Conservation (phyloP, 23 tunicate species). For the Clavelina lepadiformis region DNA sequence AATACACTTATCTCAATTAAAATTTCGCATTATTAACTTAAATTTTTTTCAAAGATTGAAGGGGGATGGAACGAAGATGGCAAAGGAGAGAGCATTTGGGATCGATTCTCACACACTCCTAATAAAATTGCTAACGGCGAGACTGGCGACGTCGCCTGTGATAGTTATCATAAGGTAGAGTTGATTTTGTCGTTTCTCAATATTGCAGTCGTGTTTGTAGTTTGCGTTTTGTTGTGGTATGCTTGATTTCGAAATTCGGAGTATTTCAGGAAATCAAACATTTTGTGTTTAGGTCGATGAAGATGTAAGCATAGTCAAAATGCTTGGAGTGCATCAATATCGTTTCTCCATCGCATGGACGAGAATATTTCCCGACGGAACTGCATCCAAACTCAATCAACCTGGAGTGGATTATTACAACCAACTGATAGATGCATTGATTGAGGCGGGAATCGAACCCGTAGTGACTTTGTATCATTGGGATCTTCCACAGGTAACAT, state of each 20-base stretch:
- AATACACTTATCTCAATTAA: too few relatives aligned
- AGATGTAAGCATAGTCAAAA: constrained; percentile 48
- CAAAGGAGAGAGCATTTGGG: constrained; percentile 50
- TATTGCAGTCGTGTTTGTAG: too few relatives aligned
- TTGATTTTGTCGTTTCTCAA: too few relatives aligned
- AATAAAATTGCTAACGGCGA: constrained; percentile 26
- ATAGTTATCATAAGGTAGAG: constrained; percentile 54
- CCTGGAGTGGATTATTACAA: constrained; percentile 62
- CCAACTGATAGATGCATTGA: constrained; percentile 34
- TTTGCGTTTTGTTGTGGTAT: too few relatives aligned
- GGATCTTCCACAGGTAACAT: constrained; percentile 56
- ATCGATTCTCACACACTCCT: constrained; percentile 23
- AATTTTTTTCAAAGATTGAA: constrained; percentile 46
- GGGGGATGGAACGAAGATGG: constrained; percentile 75
- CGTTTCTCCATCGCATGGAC: constrained; percentile 66
- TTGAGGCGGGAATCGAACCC: constrained; percentile 56
- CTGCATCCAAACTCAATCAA: constrained; percentile 16
- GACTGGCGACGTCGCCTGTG: constrained; percentile 66
- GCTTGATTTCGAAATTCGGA: too few relatives aligned
- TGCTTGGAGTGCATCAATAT: constrained; percentile 50
- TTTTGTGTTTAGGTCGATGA: constrained; percentile 60
- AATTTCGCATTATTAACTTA: too few relatives aligned
- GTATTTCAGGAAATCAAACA: too few relatives aligned
- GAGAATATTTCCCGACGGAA: constrained; percentile 57
- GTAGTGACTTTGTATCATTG: constrained; percentile 66